Conservation (phyloP, 2,888 invertebrate species). For the Philonicus albiceps region DNA sequence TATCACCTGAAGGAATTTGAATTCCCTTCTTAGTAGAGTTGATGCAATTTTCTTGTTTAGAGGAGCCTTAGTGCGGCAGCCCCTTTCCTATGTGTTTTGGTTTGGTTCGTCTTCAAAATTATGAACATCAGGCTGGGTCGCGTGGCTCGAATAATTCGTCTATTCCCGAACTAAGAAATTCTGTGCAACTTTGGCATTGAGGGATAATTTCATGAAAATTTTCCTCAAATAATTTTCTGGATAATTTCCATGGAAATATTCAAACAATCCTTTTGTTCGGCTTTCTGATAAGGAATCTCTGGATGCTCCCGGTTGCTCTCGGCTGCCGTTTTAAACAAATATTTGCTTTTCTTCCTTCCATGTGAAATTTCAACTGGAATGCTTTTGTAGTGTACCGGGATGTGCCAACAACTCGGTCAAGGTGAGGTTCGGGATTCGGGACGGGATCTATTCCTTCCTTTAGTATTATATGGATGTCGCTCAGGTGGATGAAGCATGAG, state of each 20-base stretch:
- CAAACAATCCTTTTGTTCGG: background rate
- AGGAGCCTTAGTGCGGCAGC: background rate
- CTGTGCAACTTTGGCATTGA: background rate
- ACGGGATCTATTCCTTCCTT: background rate
- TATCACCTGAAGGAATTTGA: background rate
- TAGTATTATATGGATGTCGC: background rate
- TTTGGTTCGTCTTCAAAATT: background rate
- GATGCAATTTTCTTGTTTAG: background rate
- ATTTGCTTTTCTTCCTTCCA: slow-evolving; percentile 7
- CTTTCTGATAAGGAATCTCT: slow-evolving; percentile 4
- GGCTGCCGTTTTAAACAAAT: background rate
- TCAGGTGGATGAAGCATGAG: background rate
- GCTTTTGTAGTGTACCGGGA: background rate
- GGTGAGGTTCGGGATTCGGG: background rate
- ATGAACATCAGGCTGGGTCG: background rate
- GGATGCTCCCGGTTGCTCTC: background rate
- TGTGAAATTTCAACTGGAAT: slow-evolving; percentile 3
- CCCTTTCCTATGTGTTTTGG: background rate
- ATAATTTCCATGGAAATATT: background rate
- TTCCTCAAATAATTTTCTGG: slow-evolving; percentile 1
- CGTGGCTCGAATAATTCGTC: background rate
- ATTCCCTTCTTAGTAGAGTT: background rate
- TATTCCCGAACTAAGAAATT: background rate
- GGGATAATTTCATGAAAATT: background rate
- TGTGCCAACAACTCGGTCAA: background rate